Conservation (phyloP, 2,113 vertebrate species). For the Damaliscus lunatus region DNA sequence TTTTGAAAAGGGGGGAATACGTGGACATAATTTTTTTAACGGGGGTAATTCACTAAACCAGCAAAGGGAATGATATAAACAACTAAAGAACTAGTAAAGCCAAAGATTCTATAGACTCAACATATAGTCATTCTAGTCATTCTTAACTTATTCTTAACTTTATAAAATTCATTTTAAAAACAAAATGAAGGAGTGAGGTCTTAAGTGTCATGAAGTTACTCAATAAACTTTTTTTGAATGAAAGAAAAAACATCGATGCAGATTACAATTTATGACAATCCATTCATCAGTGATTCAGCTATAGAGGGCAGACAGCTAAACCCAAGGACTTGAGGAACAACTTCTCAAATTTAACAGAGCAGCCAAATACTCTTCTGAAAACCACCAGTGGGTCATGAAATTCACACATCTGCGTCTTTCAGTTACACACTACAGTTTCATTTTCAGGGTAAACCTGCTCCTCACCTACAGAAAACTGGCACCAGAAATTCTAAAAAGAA, state of each 20-base stretch:
- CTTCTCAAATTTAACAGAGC: not conserved
- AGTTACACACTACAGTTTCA: not conserved
- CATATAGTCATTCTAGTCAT: not conserved
- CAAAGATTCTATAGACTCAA: not conserved
- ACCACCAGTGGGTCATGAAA: not conserved
- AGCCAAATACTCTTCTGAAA: not conserved
- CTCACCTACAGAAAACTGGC: not conserved
- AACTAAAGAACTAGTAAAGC: not conserved
- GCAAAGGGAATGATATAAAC: not conserved
- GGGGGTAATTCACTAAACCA: not conserved
- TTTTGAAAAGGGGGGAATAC: not conserved
- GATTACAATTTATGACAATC: not conserved
- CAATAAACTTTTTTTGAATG: not conserved
- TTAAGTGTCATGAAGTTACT: not conserved
- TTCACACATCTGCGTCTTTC: not conserved
- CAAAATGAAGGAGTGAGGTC: not conserved
- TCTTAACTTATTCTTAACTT: not conserved
- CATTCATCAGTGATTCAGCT: not conserved
- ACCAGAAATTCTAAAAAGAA: not conserved
- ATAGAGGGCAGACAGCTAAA: not conserved
- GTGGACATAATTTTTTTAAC: not conserved
- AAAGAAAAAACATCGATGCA: not conserved
- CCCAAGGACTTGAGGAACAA: not conserved
- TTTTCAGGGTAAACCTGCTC: not conserved
- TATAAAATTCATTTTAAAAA: not conserved